Base-by-base conservation (phyloP, 2,113 vertebrate genomes). In the Oenanthe oenanthe region DNA sequence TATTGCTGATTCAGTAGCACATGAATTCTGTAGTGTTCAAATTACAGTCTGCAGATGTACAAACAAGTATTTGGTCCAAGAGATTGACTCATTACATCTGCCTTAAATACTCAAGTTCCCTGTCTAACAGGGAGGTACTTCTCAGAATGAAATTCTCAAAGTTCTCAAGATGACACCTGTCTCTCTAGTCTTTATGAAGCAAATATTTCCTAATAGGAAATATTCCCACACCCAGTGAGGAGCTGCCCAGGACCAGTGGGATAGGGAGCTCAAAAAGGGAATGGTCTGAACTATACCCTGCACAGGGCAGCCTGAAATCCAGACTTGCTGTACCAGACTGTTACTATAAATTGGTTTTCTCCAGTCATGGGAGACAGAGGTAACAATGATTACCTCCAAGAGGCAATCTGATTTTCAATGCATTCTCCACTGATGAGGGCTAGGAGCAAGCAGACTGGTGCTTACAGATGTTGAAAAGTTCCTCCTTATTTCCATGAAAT, bases 291-390 rank as follows among this genome's bases (percentile, higher is more conserved):
- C 12, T 2, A 4, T 3, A 62, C 4, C 22, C 36, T 85, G 40
- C n/a, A 60, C 0, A 28, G 28, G 19, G n/a, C 11, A 85, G 56
- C 21, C 9, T 2, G 0, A 79, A 65, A n/a, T 20, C 48, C 66
- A 72, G 43, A 47, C 6, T 77, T 42, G n/a, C 7, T 58, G 7
- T 11, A 51, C 5, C 38, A 76, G 62, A 22, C 2, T 1, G 1
- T 72, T 81, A 60, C 65, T 56, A 65, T 67, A 47, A 34, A 70
- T 18, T 24, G 16, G 0, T 34, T 93, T 91, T 53, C 6, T 60
- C 25, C 12, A n/a, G 13, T 57, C 1, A 0, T 42, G 22, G 19
- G 26, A 76, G 50, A 57, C 40, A 76, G 45, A 61, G 24, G 36
- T 28, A 67, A 38, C 10, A 38, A 20, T 48, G 12, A 22, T 56